Evolutionary conservation across 2,888 invertebrate genomes (phyloP), one percentile per base, ranked within the genome.

Genomic region (Brachypterus glaber): DNA sequence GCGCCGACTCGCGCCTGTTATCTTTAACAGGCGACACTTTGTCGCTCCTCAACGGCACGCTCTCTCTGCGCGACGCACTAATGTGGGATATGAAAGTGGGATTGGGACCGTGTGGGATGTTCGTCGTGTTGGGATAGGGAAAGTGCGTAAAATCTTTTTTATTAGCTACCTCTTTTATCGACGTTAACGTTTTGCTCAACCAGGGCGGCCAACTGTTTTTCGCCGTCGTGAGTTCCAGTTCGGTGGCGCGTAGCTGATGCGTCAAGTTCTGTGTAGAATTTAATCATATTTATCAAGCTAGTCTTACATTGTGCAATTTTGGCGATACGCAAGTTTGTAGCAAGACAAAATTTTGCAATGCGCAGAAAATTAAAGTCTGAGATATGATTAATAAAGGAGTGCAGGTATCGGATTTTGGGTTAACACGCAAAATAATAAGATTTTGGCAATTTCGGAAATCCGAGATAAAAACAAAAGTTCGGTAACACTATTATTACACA

Each of bases 241-340:
- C 74, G 0, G 89, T 82, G 0, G 87, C 75, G 56, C 83, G 82
- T 37, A 95, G 68, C 58, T 91, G 88, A 67, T 97, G 95, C 25
- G 86, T 88, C 45, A 97, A 68, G 63, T 91, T 89, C 84, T 86
- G n/a, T n/a, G n/a, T n/a, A n/a, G n/a, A n/a, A n/a, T n/a, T n/a
- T n/a, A n/a, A n/a, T n/a, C n/a, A n/a, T n/a, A n/a, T n/a, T n/a
- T n/a, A n/a, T n/a, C n/a, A n/a, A n/a, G n/a, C n/a, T n/a, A n/a
- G n/a, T n/a, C n/a, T n/a, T n/a, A n/a, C n/a, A n/a, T n/a, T n/a
- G n/a, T n/a, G n/a, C n/a, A n/a, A n/a, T n/a, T n/a, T n/a, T n/a
- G n/a, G n/a, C n/a, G n/a, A n/a, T n/a, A n/a, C n/a, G n/a, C n/a
- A n/a, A n/a, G n/a, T n/a, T n/a, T n/a, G n/a, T n/a, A n/a, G n/a